phyloP scores from a whole-genome alignment of 2,888 invertebrate species.

The Minunthozetes semirufus region DNA sequence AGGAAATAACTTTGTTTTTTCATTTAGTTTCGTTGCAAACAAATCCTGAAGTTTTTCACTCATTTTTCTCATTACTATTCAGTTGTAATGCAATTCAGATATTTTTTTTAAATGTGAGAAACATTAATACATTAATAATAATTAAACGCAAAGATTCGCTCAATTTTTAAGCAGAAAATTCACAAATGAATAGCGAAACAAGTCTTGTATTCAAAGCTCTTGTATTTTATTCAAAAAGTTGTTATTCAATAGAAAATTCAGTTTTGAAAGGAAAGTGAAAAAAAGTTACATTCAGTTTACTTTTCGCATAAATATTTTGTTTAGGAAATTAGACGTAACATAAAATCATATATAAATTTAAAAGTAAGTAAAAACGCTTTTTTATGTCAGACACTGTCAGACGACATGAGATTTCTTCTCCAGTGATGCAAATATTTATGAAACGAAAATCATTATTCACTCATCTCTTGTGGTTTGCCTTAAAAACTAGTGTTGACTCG shows the following conservation, averaged over 20 bases:
- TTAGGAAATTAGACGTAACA: background rate
- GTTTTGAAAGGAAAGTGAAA: background rate
- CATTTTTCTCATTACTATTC: too few relatives aligned
- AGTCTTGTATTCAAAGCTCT: background rate
- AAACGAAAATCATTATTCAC: background rate
- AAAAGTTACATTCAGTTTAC: background rate
- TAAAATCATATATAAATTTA: too few relatives aligned
- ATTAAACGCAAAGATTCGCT: too few relatives aligned
- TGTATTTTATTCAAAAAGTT: too few relatives aligned
- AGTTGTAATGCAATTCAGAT: too few relatives aligned
- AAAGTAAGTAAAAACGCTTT: too few relatives aligned
- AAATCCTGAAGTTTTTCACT: too few relatives aligned
- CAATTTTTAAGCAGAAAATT: background rate
- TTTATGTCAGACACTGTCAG: background rate
- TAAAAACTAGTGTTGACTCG: background rate
- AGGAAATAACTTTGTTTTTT: background rate
- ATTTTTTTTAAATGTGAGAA: too few relatives aligned
- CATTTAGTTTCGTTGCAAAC: background rate
- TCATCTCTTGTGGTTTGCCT: background rate
- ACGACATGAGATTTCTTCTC: background rate
- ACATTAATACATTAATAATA: too few relatives aligned
- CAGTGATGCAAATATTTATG: background rate
- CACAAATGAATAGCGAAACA: background rate
- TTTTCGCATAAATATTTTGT: background rate
- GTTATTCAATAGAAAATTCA: background rate